Base-by-base conservation (phyloP, 2,113 vertebrate species). In the Perognathus longimembris region DNA sequence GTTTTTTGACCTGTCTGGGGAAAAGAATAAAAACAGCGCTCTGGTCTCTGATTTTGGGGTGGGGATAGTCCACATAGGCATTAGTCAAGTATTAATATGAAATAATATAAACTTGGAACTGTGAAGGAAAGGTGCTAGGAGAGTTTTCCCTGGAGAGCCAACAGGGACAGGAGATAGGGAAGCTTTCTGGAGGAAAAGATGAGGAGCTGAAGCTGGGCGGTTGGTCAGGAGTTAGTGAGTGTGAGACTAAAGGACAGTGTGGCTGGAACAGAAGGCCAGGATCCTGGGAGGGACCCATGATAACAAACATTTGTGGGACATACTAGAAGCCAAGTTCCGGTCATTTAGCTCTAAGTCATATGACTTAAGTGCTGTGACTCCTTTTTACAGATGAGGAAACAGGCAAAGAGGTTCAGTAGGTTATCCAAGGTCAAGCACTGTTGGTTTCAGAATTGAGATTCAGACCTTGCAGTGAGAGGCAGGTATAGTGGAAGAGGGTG, bases 301-400 rank as follows among this genome's bases (percentile, higher is more conserved):
- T 18, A 26, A 9, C 28, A 7, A 0, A 32, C 28, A 18, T 14
- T 0, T 4, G 10, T 2, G 15, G 66, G 57, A 21, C 0, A 2
- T 14, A 3, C 14, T 2, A 2, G 10, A 0, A 54, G 77, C 12
- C 21, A 15, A 1, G 22, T 32, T 30, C 1, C 5, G 6, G 5
- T 26, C 6, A 3, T 42, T 79, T 50, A 24, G 50, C 26, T 10
- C 59, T 85, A 36, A 34, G 2, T 12, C 7, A 34, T 11, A 0
- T 57, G 61, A 24, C 5, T 28, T 67, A 36, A 42, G 24, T 22
- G 6, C 57, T 17, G 0, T 38, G n/a, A 6, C 34, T 9, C 30
- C 69, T 3, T 7, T 6, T 54, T 70, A 59, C 59, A 80, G 74
- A 32, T 30, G 36, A 70, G 86, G 34, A 95, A 66, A 83, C 17